A percentile compares a stretch with the other conserved stretches of the same genome.
Evolutionary conservation across 2,888 invertebrate genomes (phyloP).

Genomic region (Physocephala rufipes): DNA sequence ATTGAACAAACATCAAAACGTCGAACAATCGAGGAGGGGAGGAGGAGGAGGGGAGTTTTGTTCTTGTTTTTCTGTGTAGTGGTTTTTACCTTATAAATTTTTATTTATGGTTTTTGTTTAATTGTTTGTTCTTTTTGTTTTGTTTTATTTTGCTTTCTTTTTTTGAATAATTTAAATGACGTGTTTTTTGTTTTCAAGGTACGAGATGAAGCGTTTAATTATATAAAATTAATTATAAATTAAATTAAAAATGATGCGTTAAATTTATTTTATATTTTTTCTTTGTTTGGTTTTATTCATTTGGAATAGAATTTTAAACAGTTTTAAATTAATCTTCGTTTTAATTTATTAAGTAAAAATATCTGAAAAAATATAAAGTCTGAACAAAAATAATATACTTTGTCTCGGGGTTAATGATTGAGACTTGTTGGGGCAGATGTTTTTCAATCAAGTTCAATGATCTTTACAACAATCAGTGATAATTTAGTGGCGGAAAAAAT

Average conservation of each 20-base stretch:
- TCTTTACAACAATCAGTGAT: too few relatives aligned
- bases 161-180: not conserved
- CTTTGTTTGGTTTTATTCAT: too few relatives aligned
- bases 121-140: constrained; percentile 11
- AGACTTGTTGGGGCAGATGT: too few relatives aligned
- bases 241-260: not conserved
- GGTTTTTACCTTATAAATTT: constrained; percentile 16
- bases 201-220: not conserved
- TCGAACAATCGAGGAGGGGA: not conserved
- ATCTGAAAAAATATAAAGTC: too few relatives aligned
- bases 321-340: too few relatives aligned
- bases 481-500: too few relatives aligned
- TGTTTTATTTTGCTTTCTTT: not conserved
- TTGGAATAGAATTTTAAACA: too few relatives aligned
- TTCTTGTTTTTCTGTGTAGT: constrained; percentile 5
- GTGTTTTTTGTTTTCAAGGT: not conserved
- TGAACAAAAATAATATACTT: too few relatives aligned
- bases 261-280: too few relatives aligned
- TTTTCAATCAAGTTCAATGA: too few relatives aligned
- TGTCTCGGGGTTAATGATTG: too few relatives aligned
- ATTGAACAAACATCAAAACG: not conserved
- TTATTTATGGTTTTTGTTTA: not conserved
- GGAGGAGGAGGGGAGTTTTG: not conserved
- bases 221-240: not conserved
- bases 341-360: too few relatives aligned